These are phyloP conservation scores for Coelinius sp. DNA, from an alignment of 2,888 invertebrate species.

Conservation along the genomic window DNA sequence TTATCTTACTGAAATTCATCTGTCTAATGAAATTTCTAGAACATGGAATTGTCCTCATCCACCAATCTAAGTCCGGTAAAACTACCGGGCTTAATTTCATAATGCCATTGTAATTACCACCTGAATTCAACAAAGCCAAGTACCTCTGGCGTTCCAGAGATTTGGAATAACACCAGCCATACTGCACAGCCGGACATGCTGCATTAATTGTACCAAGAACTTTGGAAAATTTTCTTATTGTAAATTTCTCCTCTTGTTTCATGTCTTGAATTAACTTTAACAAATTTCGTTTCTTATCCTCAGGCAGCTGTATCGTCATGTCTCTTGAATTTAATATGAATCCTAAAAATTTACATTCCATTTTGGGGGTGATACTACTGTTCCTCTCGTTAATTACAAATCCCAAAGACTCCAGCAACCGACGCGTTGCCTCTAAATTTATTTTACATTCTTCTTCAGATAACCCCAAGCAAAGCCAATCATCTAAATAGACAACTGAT, in stretches of 20 bases:
- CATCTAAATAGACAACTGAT: neutral
- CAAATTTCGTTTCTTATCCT: slow-evolving; percentile 13
- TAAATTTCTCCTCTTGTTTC: neutral
- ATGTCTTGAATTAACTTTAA: neutral
- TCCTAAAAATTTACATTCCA: neutral
- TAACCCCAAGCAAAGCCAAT: neutral
- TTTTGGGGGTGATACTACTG: neutral
- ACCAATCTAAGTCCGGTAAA: slow-evolving; percentile 4
- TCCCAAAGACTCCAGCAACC: neutral
- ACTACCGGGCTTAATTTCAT: neutral
- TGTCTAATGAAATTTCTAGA: neutral
- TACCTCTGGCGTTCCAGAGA: slow-evolving; percentile 19
- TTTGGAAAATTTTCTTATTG: slow-evolving; percentile 4
- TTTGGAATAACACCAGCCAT: slow-evolving; percentile 7
- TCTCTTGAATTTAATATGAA: neutral
- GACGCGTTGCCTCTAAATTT: neutral
- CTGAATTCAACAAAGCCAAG: slow-evolving; percentile 13
- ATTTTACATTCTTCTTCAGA: neutral
- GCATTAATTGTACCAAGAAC: slow-evolving; percentile 4
- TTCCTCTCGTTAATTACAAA: neutral
- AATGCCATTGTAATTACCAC: slow-evolving; percentile 1
- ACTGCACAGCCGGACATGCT: slow-evolving; percentile 15
- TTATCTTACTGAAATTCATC: neutral
- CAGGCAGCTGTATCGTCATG: neutral
- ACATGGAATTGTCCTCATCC: neutral